Evolutionary conservation across 2,113 vertebrate species (phyloP).

Genomic region (Pachypanchax playfairii): DNA sequence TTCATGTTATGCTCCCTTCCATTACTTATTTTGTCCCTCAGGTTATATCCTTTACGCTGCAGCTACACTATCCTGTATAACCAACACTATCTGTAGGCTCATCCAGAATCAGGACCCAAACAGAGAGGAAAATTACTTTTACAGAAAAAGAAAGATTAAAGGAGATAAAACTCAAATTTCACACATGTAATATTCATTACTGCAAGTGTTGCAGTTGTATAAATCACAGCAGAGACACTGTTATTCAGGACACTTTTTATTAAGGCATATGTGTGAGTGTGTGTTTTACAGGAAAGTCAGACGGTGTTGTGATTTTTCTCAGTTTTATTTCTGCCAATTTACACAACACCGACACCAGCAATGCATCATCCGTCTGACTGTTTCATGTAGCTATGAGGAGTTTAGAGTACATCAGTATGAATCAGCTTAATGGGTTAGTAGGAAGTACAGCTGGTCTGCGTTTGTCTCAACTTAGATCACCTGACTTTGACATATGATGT

Average conservation of each 20-base stretch:
- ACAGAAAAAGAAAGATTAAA: not conserved
- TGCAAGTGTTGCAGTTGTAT: not conserved
- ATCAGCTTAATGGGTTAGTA: not conserved
- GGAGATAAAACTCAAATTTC: not conserved
- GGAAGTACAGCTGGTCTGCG: not conserved
- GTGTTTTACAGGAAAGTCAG: conserved; percentile 11
- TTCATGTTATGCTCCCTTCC: conserved; percentile 19
- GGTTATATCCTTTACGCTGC: conserved; percentile 23
- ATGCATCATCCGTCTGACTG: not conserved
- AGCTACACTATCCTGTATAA: conserved; percentile 1
- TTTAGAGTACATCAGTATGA: not conserved
- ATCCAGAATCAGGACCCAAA: conserved; percentile 2
- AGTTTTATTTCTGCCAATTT: conserved; percentile 18
- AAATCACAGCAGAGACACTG: not conserved
- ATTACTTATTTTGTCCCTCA: conserved; percentile 18
- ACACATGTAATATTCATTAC: not conserved
- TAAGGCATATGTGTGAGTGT: not conserved
- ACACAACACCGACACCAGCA: conserved; percentile 4
- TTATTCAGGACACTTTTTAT: not conserved
- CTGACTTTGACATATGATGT: not conserved
- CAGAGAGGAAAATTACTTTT: conserved; percentile 8
- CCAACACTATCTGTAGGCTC: not conserved
- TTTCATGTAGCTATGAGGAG: not conserved
- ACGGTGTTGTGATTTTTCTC: conserved; percentile 21
- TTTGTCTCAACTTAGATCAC: not conserved